Conservation (phyloP, 1,140 invertebrate species). For the Lerema accius region DNA sequence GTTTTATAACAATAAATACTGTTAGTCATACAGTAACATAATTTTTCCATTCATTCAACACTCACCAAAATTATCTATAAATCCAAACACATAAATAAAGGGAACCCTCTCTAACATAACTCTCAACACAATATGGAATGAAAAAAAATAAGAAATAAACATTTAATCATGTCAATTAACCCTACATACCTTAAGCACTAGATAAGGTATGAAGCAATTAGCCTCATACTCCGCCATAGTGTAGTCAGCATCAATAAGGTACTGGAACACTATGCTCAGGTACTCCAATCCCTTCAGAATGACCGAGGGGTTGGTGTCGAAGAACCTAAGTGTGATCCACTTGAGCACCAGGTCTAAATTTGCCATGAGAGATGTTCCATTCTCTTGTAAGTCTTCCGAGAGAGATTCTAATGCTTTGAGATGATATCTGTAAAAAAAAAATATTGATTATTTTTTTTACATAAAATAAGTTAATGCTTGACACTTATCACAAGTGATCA, state of each 20-base stretch:
- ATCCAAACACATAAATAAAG: no score
- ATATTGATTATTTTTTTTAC: no score
- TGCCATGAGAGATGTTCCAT: conserved; percentile 90
- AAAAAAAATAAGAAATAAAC: no score
- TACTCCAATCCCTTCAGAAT: conserved; percentile 97
- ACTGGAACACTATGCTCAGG: conserved; percentile 91
- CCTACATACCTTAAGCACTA: conserved; percentile 93
- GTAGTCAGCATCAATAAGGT: conserved; percentile 91
- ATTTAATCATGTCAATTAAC: no score
- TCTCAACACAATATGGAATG: no score
- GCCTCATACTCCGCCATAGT: conserved; percentile 95
- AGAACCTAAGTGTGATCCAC: conserved; percentile 98
- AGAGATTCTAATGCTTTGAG: conserved; percentile 97
- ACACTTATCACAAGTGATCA: no score
- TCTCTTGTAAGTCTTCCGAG: conserved; percentile 90
- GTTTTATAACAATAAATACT: no score
- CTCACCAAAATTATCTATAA: no score
- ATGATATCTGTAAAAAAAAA: conserved; percentile 88
- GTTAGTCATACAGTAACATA: no score
- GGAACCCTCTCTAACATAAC: no score
- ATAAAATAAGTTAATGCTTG: no score
- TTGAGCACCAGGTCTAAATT: conserved; percentile 98
- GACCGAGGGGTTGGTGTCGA: conserved; percentile 99
- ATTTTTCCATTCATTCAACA: no score
- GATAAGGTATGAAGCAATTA: conserved; percentile 96